Base-by-base conservation (phyloP, 2,888 invertebrate genomes). In the Morpho deidamia region DNA sequence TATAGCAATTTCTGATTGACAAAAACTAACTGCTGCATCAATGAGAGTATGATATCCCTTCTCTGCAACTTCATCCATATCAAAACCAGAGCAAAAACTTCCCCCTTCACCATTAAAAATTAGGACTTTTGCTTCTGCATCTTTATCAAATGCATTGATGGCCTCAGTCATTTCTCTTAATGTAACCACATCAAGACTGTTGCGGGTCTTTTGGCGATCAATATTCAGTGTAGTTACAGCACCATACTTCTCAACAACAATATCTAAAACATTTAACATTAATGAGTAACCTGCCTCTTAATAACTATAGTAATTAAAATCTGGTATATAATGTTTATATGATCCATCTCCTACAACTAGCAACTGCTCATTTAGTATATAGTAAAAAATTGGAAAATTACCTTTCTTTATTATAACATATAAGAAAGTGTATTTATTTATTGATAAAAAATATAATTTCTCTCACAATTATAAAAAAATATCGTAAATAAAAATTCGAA, bases 21-120 rank as follows among this genome's bases (percentile, higher is more conserved):
- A 10, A 4, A 11, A 38, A 40, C 83, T 78, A 62, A 90, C 90
- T 4, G 83, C 74, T 56, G 85, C 83, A 77, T 90, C 84, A 38
- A 74, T 76, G 14, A 87, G 53, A 23, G 72, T 70, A 55, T 61
- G 48, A 59, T 74, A 90, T 60, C 81, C 88, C 55, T 78, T 90
- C 56, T 69, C 74, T 40, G 62, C 92, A 51, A 98, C 84, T 71
- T 97, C 95, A 49, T 94, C 90, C 49, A 98, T 90, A 81, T 99
- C 98, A 75, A 94, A 96, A 0, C 99, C 99, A 2, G 98, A 93
- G 79, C 97, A 98, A 80, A 99, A 99, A 53, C 94, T 95, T 0
- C 98, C 98, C n/a, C 98, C 97, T 69, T 93, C 92, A 7, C 99
- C 99, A 76, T 97, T 92, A 2, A 99, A 83, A 1, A 99, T 93